These are phyloP conservation scores for Euproctis similis DNA, from an alignment of 2,888 invertebrate species.

Conservation along the genomic window DNA sequence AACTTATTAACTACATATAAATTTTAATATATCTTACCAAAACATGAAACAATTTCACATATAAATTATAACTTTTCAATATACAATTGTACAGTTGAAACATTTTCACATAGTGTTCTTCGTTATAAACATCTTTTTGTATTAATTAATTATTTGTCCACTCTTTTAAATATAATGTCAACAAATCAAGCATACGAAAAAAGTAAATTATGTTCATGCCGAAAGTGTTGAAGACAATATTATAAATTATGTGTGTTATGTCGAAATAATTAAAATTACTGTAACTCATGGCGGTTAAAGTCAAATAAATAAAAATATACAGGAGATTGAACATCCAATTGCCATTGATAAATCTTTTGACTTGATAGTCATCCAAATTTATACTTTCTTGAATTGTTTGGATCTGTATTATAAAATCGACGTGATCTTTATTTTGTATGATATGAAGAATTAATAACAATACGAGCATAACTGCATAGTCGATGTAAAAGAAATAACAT, in stretches of 20 bases:
- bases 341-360: neutral
- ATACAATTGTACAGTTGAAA: neutral
- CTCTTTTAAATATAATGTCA: neutral
- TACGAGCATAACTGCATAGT: neutral
- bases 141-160: neutral
- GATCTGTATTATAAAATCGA: neutral
- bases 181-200: neutral
- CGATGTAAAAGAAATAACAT: neutral
- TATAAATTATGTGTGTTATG: neutral
- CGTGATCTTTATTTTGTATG: neutral
- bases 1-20: too few relatives aligned
- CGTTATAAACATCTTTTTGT: neutral
- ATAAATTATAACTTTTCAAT: neutral
- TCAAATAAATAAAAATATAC: neutral
- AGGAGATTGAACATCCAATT: neutral
- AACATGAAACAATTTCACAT: neutral
- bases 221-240: neutral
- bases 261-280: neutral
- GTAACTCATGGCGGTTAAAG: neutral
- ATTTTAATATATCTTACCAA: neutral
- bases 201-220: neutral
- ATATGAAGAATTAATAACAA: neutral
- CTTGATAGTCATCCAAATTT: neutral
- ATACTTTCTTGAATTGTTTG: neutral
- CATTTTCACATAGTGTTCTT: neutral